These are phyloP conservation scores for Seriola dumerili DNA, from an alignment of 2,113 vertebrate genomes.

Conservation along the genomic window DNA sequence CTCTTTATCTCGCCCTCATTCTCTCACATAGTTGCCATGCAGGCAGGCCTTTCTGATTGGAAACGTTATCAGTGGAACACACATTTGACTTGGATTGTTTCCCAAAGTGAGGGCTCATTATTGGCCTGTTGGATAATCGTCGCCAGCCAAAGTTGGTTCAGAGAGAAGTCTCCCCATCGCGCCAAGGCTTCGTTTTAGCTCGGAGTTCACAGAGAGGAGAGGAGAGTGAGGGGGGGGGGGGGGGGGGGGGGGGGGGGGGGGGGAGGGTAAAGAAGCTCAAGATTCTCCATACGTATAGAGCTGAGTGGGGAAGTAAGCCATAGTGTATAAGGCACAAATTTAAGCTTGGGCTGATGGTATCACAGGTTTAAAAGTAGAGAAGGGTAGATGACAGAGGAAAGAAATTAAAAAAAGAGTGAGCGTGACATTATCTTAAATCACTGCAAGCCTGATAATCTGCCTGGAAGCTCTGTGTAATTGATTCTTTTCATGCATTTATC, in stretches of 20 bases:
- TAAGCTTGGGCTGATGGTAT: conserved; percentile 21
- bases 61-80: conserved; percentile 72
- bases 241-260: background rate
- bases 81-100: conserved; percentile 82
- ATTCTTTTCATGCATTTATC: conserved; percentile 47
- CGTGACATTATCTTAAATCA: conserved; percentile 44
- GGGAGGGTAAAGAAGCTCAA: conserved; percentile 22
- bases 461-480: conserved; percentile 53
- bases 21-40: conserved; percentile 39
- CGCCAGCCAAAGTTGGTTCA: conserved; percentile 55
- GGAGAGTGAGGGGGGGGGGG: background rate
- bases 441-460: conserved; percentile 51
- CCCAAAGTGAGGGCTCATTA: conserved; percentile 72
- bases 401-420: conserved; percentile 6
- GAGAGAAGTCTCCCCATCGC: conserved; percentile 37
- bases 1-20: conserved; percentile 61
- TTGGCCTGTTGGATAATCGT: conserved; percentile 62
- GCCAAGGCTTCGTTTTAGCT: conserved; percentile 36
- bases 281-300: conserved; percentile 11
- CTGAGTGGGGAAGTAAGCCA: conserved; percentile 20
- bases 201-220: conserved; percentile 27
- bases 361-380: conserved; percentile 14
- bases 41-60: conserved; percentile 60
- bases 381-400: background rate
- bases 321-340: background rate